Conservation (phyloP, 2,888 invertebrate genomes). For the Cremastinae sp. region DNA sequence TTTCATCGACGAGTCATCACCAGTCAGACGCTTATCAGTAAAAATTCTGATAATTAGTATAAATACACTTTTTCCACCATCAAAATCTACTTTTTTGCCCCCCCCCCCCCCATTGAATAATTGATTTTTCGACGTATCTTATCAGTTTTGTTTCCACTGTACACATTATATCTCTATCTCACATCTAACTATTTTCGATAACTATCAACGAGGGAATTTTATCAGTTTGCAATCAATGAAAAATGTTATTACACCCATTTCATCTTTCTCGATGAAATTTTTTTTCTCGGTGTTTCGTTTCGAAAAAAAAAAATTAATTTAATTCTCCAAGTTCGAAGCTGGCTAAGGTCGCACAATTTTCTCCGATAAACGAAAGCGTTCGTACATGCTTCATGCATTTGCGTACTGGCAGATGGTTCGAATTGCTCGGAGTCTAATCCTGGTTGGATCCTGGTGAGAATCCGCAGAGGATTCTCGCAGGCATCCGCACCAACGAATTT, state of each 20-base stretch:
- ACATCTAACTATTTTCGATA: neutral
- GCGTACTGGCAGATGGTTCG: neutral
- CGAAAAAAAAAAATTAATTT: conserved; percentile 2
- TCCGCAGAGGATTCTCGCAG: conserved; percentile 45
- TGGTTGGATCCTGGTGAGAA: conserved; percentile 42
- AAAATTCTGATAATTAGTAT: too few relatives aligned
- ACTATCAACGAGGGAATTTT: neutral
- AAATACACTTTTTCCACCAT: too few relatives aligned
- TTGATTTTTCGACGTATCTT: too few relatives aligned
- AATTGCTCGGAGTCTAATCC: conserved; percentile 25
- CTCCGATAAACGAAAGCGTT: conserved; percentile 43
- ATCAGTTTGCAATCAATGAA: neutral
- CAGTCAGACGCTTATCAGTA: too few relatives aligned
- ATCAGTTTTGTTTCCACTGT: too few relatives aligned
- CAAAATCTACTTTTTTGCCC: too few relatives aligned
- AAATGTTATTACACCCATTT: neutral
- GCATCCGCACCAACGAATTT: conserved; percentile 53
- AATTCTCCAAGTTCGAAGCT: too few relatives aligned
- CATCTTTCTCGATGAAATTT: neutral
- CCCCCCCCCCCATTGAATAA: too few relatives aligned
- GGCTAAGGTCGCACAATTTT: too few relatives aligned
- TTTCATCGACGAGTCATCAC: too few relatives aligned
- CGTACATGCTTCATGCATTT: conserved; percentile 14
- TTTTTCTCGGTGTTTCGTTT: neutral
- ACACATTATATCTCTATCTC: too few relatives aligned